Percentiles rank a stretch among this genome's conserved stretches.
Conservation (phyloP, 2,113 vertebrate genomes). For the Mugil cephalus region DNA sequence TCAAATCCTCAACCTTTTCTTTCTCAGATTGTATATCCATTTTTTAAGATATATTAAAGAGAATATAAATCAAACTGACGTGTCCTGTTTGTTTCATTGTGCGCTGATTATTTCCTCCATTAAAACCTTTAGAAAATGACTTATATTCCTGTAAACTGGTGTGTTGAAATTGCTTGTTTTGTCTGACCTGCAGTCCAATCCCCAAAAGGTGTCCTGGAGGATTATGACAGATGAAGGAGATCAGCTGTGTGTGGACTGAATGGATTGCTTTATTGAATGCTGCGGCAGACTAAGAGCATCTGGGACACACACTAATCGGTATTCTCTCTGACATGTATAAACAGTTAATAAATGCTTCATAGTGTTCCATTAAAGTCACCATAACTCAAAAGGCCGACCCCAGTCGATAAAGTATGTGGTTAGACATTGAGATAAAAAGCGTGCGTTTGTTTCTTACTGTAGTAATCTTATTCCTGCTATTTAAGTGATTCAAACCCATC, state of each 20-base stretch:
- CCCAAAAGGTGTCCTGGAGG: not conserved
- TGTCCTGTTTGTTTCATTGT: conserved; percentile 2
- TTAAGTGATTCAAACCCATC: no score
- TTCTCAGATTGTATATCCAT: conserved; percentile 82
- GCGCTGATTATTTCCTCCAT: no score
- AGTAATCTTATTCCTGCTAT: no score
- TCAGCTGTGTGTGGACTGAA: not conserved
- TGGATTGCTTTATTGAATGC: conserved; percentile 10
- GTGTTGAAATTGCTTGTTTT: not conserved
- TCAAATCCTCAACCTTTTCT: conserved; percentile 63
- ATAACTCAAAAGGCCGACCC: not conserved
- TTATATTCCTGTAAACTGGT: no score
- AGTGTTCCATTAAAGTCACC: no score
- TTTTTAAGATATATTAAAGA: conserved; percentile 82
- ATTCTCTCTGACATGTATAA: not conserved
- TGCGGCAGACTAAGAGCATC: not conserved
- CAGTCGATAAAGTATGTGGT: no score
- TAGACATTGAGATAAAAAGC: no score
- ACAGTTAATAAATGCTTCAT: not conserved
- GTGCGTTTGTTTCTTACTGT: no score
- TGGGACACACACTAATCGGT: not conserved
- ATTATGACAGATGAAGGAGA: conserved; percentile 3
- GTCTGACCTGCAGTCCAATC: not conserved
- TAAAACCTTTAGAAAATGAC: not conserved
- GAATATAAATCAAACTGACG: conserved; percentile 57